Conservation (phyloP, 2,113 vertebrate genomes). For the Periophthalmodon schlosseri region DNA sequence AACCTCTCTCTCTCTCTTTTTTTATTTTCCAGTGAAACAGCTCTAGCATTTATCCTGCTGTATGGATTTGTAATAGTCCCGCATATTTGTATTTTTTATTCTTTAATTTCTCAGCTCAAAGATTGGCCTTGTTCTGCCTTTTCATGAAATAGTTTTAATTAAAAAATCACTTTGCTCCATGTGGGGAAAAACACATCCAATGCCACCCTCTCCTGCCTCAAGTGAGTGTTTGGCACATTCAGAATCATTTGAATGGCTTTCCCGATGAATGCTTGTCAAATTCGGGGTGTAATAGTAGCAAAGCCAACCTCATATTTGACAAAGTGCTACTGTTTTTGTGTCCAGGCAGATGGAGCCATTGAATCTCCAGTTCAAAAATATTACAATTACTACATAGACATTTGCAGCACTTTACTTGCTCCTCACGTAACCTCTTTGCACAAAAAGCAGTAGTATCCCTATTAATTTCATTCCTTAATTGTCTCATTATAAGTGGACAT, state of each 20-base stretch:
- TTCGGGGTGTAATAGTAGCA: background rate
- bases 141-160: background rate
- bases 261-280: background rate
- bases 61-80: background rate
- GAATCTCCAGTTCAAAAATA: background rate
- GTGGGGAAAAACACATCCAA: background rate
- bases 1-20: background rate
- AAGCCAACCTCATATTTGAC: background rate
- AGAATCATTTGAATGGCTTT: background rate
- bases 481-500: too few species aligned
- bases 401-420: background rate
- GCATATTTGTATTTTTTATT: background rate
- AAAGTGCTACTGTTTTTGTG: background rate
- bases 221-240: background rate
- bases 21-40: background rate
- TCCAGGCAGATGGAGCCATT: background rate
- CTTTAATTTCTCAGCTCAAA: background rate
- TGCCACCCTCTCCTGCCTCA: background rate
- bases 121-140: conserved; percentile 2
- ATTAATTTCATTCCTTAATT: too few species aligned
- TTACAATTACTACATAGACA: background rate
- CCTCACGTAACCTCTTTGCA: background rate
- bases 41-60: background rate
- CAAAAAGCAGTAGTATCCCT: background rate
- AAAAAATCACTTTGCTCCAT: background rate